A percentile compares a stretch with the other conserved stretches of the same genome.
phyloP scores from a whole-genome alignment of 2,888 invertebrate species.

The Diachrysia chrysitis region DNA sequence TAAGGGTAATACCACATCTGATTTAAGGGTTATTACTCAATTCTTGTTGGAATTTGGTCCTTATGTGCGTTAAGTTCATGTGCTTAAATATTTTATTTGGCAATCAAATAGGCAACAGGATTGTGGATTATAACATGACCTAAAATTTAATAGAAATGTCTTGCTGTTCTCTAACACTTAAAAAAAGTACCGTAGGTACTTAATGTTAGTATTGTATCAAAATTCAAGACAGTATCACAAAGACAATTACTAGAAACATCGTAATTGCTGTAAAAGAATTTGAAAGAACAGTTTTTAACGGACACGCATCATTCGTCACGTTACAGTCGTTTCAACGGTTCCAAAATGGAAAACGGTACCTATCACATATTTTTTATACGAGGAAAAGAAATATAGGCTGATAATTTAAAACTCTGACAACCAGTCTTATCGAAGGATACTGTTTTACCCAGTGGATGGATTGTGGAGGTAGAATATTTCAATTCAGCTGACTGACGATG shows the following conservation, averaged over 20 bases:
- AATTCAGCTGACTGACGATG: no score
- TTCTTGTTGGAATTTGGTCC: not conserved
- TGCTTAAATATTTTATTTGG: not conserved
- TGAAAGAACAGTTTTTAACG: constrained; percentile 7
- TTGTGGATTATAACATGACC: no score
- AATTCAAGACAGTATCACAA: not conserved
- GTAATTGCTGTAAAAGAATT: constrained; percentile 1
- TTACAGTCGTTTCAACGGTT: constrained; percentile 2
- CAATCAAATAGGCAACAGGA: not conserved
- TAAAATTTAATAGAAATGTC: not conserved
- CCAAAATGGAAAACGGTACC: constrained; percentile 6
- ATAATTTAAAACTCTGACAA: not conserved
- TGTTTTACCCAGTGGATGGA: no score
- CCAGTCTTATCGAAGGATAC: no score
- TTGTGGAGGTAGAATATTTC: no score
- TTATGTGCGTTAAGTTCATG: not conserved
- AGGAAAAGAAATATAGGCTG: not conserved
- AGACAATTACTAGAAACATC: constrained; percentile 1
- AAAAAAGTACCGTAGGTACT: not conserved
- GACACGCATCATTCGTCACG: constrained; percentile 3
- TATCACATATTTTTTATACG: not conserved
- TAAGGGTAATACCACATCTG: not conserved
- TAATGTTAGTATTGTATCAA: not conserved
- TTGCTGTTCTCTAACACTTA: not conserved
- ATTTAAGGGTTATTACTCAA: not conserved